Base-by-base conservation (phyloP, 2,113 vertebrate species). In the Megaleporinus macrocephalus region DNA sequence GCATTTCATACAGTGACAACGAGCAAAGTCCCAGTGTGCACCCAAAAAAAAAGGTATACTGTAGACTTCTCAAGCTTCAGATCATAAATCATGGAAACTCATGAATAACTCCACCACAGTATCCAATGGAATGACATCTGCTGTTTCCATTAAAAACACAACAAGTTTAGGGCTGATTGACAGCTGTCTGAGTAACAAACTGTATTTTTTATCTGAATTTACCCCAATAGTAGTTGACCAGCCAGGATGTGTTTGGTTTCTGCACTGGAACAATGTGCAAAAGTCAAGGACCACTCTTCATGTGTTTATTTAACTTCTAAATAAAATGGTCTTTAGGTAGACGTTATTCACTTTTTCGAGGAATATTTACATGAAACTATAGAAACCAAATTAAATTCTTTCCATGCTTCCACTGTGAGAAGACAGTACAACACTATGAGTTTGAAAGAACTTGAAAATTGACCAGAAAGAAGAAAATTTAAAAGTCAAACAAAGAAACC, bases 21-120 rank as follows among this genome's bases (percentile, higher is more conserved):
- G 49, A 55, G 75, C 27, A 44, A 80, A n/a, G 85, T 44, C 51
- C 30, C 57, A 83, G 80, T 59, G 11, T 85, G 27, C 88, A 77
- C 66, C 76, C 30, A 27, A 59, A 44, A 9, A 13, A 24, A 6
- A 10, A 44, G 22, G 41, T 22, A 20, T 36, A 15, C 61, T 27
- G 14, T 27, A 29, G 27, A 30, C 27, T 5, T 30, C 27, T 29
- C 18, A 16, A 16, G 12, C 5, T 27, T 30, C 62, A 30, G 27
- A 14, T 4, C 2, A 14, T 30, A 27, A 65, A 65, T 15, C 62
- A 30, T 16, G 14, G 16, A 14, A 55, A 55, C 2, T 1, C 53
- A 36, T 36, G 36, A 36, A 7, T 55, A 27, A 62, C 20, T 1
- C n/a, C 59, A 62, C 27, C 29, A 65, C 62, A 30, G 36, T 36